A percentile compares a stretch with the other conserved stretches of the same genome.
Evolutionary conservation across 2,888 invertebrate genomes (phyloP).

Genomic region (Girardia tigrina): DNA sequence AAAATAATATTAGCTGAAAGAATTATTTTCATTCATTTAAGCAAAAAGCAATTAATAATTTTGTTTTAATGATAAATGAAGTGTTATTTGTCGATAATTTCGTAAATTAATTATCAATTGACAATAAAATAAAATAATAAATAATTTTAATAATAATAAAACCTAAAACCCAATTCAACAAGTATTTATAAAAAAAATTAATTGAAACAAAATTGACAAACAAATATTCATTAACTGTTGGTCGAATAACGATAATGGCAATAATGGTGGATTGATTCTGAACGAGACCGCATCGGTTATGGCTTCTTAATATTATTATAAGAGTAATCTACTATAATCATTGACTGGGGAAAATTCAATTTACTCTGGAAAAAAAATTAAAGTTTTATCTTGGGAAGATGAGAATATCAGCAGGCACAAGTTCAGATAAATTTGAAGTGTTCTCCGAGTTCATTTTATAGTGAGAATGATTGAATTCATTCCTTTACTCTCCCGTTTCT

Average conservation of each 20-base stretch:
- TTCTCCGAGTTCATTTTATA: not conserved
- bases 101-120: too few relatives aligned
- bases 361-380: not conserved
- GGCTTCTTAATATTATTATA: slow-evolving; percentile 20
- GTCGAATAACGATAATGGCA: slow-evolving; percentile 7
- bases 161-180: too few relatives aligned
- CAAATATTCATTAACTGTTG: not conserved
- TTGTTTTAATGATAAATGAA: too few relatives aligned
- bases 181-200: too few relatives aligned
- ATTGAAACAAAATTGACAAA: not conserved
- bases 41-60: too few relatives aligned
- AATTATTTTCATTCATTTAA: too few relatives aligned
- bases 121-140: too few relatives aligned
- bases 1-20: too few relatives aligned
- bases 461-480: not conserved
- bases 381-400: slow-evolving; percentile 1
- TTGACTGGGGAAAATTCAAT: slow-evolving; percentile 15
- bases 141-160: too few relatives aligned
- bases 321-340: slow-evolving; percentile 20
- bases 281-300: slow-evolving; percentile 19
- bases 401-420: slow-evolving; percentile 3
- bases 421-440: not conserved
- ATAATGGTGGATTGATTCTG: not conserved
- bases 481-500: too few relatives aligned
- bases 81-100: too few relatives aligned